A percentile compares a stretch with the other conserved stretches of the same genome.
Evolutionary conservation across 2,888 invertebrate genomes (phyloP).

Genomic region (Lasioglossum morio): DNA sequence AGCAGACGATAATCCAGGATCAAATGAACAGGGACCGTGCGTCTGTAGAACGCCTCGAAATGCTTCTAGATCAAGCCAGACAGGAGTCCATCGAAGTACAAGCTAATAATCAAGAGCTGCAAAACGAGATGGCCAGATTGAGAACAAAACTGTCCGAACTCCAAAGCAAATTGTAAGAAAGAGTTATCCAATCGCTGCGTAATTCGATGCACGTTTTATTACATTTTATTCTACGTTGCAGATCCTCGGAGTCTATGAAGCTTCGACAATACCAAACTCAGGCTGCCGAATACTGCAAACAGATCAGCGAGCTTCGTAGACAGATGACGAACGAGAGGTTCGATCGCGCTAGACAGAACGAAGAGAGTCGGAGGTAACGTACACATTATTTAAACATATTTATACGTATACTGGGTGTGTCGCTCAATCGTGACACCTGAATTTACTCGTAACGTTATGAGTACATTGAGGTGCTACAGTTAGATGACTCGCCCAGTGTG

Average conservation of each 20-base stretch:
- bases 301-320: conserved; percentile 85
- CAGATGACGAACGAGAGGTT: conserved; percentile 86
- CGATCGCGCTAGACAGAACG: conserved; percentile 84
- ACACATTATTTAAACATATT: neutral
- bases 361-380: conserved; percentile 81
- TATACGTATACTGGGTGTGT: neutral
- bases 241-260: conserved; percentile 83
- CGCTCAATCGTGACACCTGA: neutral
- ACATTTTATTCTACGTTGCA: conserved; percentile 51
- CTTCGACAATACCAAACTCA: conserved; percentile 86
- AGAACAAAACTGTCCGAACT: conserved; percentile 86
- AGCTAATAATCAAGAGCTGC: conserved; percentile 88
- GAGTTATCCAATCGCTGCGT: neutral
- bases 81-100: conserved; percentile 88
- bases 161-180: conserved; percentile 85
- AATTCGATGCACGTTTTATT: neutral
- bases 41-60: conserved; percentile 86
- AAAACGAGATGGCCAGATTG: conserved; percentile 87
- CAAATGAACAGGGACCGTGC: conserved; percentile 84
- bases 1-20: conserved; percentile 84
- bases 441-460: neutral
- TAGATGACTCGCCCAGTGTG: neutral
- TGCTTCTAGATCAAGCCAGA: conserved; percentile 86
- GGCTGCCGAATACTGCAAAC: conserved; percentile 86
- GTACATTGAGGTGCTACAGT: too few species aligned